phyloP scores from a whole-genome alignment of 2,888 invertebrate species.

The Ophion ellenae region DNA sequence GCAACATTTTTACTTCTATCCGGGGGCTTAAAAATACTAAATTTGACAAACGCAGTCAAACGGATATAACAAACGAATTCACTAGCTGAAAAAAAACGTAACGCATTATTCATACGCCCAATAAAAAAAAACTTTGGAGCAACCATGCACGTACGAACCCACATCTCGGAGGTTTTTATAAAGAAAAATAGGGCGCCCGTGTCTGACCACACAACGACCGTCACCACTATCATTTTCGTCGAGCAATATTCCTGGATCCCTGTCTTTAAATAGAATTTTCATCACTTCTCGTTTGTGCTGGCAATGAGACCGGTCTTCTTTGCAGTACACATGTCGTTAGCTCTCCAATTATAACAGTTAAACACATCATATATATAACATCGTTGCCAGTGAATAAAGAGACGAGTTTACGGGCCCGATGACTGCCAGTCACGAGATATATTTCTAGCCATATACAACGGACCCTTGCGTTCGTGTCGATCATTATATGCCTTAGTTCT shows the following conservation, averaged over 20 bases:
- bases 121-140: too few relatives aligned
- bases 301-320: background rate
- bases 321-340: background rate
- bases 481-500: constrained; percentile 33
- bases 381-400: constrained; percentile 44
- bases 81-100: too few relatives aligned
- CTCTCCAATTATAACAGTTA: constrained; percentile 15
- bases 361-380: constrained; percentile 43
- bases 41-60: too few relatives aligned
- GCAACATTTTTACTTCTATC: too few relatives aligned
- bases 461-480: constrained; percentile 39
- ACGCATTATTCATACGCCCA: too few relatives aligned
- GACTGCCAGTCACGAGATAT: constrained; percentile 57
- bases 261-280: background rate
- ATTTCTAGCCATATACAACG: constrained; percentile 30
- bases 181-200: too few relatives aligned
- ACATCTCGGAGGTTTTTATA: too few relatives aligned
- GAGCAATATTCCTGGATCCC: background rate
- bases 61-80: too few relatives aligned
- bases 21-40: too few relatives aligned
- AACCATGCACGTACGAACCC: too few relatives aligned
- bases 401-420: constrained; percentile 51
- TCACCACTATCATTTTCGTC: background rate
- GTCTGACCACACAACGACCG: too few relatives aligned
- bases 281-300: background rate